Base-by-base conservation (phyloP, 2,888 invertebrate species). In the Platycheirus albimanus region DNA sequence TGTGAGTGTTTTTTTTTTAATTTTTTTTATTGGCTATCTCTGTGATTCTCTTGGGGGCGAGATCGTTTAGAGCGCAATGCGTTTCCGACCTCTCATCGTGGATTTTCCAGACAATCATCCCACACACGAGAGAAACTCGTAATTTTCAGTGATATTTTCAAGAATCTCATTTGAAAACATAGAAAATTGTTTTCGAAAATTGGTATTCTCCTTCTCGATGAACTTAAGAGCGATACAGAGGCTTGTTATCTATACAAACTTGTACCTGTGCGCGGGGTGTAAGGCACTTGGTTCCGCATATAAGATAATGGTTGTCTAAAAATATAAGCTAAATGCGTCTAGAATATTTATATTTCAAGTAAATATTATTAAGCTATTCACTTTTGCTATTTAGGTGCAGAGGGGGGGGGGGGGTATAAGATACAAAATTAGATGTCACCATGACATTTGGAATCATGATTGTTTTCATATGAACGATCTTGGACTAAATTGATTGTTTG, bases 71-170 rank as follows among this genome's bases (percentile, higher is more conserved):
- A 75, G 69, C n/a, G 15, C 20, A 58, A 20, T 51, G 38, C 54
- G 63, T 74, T 64, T 36, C 41, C 33, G 19, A 56, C 33, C 20
- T 54, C 78, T 70, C 71, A 33, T 20, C 11, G 71, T 30, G 61
- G 19, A 43, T 63, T 24, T 70, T 74, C 67, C 74, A 69, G 51
- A 20, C 28, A 69, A 33, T 19, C n/a, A n/a, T n/a, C 36, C 17
- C 41, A 5, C 13, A n/a, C n/a, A 17, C 10, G 71, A 64, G 17
- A 64, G 13, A 19, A 6, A 28, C 11, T 28, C 43, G 41, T 41
- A 6, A 24, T 33, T 33, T 33, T 17, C 15, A 24, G 17, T 43
- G 13, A 33, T 28, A 19, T 41, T 67, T 33, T 36, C 11, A 10
- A 36, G 36, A 24, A 63, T 58, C 61, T 67, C 49, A 67, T 17